phyloP scores from a whole-genome alignment of 35 echinoderm and acorn worm species.

The Heliocidaris tuberculata region DNA sequence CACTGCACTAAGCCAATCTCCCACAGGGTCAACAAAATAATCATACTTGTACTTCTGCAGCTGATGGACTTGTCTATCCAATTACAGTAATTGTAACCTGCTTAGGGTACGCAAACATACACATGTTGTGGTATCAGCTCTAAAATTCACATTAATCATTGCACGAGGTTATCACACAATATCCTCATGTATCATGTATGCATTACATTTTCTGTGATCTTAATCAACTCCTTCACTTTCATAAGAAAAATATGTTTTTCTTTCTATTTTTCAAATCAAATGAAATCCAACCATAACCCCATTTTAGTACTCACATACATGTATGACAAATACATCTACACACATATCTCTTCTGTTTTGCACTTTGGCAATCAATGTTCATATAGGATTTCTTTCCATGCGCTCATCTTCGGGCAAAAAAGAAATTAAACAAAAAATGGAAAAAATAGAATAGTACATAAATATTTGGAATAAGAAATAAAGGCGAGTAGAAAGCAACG shows the following conservation, averaged over 20 bases:
- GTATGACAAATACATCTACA: neutral
- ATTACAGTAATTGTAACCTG: no score
- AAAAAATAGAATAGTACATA: slow-evolving; percentile 16
- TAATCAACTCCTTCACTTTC: neutral
- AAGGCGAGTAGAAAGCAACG: neutral
- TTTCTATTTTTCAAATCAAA: neutral
- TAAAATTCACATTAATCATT: neutral
- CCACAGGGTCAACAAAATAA: no score
- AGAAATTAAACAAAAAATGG: neutral
- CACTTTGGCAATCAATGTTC: neutral
- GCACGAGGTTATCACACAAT: neutral
- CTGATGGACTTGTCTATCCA: no score
- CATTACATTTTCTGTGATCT: neutral
- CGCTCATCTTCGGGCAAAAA: neutral
- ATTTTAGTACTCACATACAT: neutral
- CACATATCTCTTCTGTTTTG: neutral
- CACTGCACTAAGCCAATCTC: no score
- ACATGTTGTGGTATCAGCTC: neutral
- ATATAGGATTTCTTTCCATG: neutral
- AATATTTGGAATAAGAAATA: slow-evolving; percentile 13
- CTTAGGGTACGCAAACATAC: neutral
- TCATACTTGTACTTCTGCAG: no score
- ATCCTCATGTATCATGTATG: neutral
- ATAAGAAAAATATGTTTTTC: neutral
- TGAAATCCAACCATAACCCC: neutral